phyloP scores from a whole-genome alignment of 2,888 invertebrate genomes.

The Epinotia brunnichana region DNA sequence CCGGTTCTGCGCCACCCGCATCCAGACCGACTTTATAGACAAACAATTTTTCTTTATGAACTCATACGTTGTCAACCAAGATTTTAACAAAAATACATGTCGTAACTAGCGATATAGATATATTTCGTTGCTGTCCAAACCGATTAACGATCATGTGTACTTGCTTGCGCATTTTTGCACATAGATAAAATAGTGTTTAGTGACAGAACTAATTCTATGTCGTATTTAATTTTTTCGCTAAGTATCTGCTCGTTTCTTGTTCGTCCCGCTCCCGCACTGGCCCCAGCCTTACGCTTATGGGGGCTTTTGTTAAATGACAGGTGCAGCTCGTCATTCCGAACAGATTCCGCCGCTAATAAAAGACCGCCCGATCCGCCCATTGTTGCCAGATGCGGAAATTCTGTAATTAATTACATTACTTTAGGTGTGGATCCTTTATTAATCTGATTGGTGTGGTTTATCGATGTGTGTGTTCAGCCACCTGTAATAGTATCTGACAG shows the following conservation, averaged over 20 bases:
- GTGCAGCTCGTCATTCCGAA: constrained; percentile 45
- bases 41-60: too few species aligned
- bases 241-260: too few species aligned
- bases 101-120: too few species aligned
- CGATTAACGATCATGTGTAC: too few species aligned
- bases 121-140: too few species aligned
- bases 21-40: too few species aligned
- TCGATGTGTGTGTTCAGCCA: background rate
- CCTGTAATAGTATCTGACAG: background rate
- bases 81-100: too few species aligned
- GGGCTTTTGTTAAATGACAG: constrained; percentile 47
- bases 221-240: background rate
- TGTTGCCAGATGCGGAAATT: constrained; percentile 31
- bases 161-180: background rate
- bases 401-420: constrained; percentile 31
- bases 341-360: constrained; percentile 43
- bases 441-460: background rate
- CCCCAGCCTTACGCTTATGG: constrained; percentile 33
- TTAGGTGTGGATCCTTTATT: constrained; percentile 1
- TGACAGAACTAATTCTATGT: background rate
- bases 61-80: too few species aligned
- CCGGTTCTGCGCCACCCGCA: too few species aligned
- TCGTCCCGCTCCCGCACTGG: constrained; percentile 18
- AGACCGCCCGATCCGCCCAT: constrained; percentile 19
- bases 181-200: background rate